A percentile compares a stretch with the other conserved stretches of the same genome.
Conservation (phyloP, 2,797 vertebrate genomes). For the Microhierax caerulescens region DNA sequence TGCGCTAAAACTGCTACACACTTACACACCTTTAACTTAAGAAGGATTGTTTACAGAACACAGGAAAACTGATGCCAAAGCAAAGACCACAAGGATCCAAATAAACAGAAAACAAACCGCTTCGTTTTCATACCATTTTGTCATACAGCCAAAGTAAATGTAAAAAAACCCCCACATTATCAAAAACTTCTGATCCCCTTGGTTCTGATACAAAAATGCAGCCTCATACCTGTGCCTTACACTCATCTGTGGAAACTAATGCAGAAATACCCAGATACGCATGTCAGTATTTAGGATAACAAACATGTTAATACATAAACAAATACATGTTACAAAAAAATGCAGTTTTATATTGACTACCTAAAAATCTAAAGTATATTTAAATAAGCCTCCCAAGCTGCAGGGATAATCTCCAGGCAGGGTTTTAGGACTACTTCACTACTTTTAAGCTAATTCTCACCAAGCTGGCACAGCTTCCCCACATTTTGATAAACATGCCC, state of each 20-base stretch:
- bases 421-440: background rate
- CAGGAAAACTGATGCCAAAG: background rate
- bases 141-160: background rate
- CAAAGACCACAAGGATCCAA: background rate
- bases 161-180: background rate
- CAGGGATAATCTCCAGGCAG: background rate
- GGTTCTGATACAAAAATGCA: background rate
- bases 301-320: background rate
- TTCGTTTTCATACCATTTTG: background rate
- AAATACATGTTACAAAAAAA: background rate
- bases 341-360: background rate
- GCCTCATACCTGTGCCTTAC: background rate
- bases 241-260: background rate
- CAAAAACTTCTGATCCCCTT: background rate
- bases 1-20: background rate
- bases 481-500: background rate
- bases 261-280: background rate
- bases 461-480: background rate
- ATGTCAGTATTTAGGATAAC: background rate
- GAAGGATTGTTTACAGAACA: conserved; percentile 1
- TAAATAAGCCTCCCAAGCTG: background rate
- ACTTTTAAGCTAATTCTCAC: background rate
- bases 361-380: background rate
- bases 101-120: background rate
- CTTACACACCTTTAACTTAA: background rate